phyloP scores from a whole-genome alignment of 2,888 invertebrate species.

The Coronaproctus castanopsis region DNA sequence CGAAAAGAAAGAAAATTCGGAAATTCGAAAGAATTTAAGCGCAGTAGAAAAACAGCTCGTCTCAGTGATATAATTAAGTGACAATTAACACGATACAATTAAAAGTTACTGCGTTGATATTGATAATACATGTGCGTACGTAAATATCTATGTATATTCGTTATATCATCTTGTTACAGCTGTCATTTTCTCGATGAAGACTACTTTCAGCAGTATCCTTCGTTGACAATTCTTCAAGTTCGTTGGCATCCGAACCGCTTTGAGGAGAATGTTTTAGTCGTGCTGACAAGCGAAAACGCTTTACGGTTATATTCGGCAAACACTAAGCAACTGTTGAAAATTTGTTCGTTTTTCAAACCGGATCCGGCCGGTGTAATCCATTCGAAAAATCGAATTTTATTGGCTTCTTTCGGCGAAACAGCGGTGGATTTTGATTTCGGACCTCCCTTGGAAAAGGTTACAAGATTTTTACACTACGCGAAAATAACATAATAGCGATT shows the following conservation, averaged over 20 bases:
- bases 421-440: slow-evolving; percentile 74
- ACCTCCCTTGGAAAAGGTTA: slow-evolving; percentile 23
- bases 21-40: no score
- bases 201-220: not conserved
- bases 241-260: slow-evolving; percentile 73
- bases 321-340: slow-evolving; percentile 7
- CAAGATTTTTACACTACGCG: not conserved
- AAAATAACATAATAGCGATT: no score
- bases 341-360: slow-evolving; percentile 8
- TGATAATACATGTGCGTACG: no score
- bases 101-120: no score
- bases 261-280: slow-evolving; percentile 50
- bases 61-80: no score
- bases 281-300: slow-evolving; percentile 67
- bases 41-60: no score
- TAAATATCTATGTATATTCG: no score
- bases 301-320: slow-evolving; percentile 45
- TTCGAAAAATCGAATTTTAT: slow-evolving; percentile 20
- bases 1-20: no score
- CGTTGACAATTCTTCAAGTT: slow-evolving; percentile 29
- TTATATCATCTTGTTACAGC: no score
- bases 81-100: no score
- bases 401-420: slow-evolving; percentile 53
- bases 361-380: slow-evolving; percentile 8
- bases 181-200: not conserved